Percentiles rank a stretch among this genome's conserved stretches.
These are phyloP conservation scores for Ramazzottius varieornatus DNA, from an alignment of 2,888 invertebrate species.

Conservation along the genomic window DNA sequence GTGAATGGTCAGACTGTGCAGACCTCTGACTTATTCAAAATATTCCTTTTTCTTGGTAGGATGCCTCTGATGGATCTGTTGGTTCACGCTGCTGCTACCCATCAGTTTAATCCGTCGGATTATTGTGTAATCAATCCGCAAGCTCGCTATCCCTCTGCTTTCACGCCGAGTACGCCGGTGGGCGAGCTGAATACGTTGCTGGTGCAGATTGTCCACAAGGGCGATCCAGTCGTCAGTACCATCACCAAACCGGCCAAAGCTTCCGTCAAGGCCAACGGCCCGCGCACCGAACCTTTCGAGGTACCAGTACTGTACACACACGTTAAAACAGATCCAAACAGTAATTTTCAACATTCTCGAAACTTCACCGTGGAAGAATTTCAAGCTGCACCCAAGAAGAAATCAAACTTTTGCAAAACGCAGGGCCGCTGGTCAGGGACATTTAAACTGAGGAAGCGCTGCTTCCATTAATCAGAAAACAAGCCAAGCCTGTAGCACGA, in stretches of 20 bases:
- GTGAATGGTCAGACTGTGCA: neutral
- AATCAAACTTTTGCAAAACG: too few species aligned
- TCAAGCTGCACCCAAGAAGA: too few species aligned
- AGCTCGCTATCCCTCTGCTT: neutral
- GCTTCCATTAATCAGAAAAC: too few species aligned
- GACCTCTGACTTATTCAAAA: neutral
- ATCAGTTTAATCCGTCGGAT: neutral
- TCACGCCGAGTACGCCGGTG: neutral
- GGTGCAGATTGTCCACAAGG: neutral
- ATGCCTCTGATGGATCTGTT: conserved; percentile 1
- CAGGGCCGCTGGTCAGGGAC: too few species aligned
- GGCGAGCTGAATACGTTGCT: neutral
- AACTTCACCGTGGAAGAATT: too few species aligned
- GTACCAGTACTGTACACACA: neutral
- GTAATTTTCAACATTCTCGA: too few species aligned
- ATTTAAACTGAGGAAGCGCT: too few species aligned
- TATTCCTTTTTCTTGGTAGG: neutral
- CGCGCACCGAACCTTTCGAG: neutral
- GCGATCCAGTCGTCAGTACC: neutral
- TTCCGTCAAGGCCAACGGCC: neutral
- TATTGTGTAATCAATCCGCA: neutral
- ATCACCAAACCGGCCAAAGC: neutral
- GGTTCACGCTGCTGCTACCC: neutral
- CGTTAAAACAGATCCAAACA: too few species aligned
- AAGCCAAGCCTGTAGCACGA: too few species aligned